A percentile compares a stretch with the other conserved stretches of the same genome.
These are phyloP conservation scores for Meandrina meandrites DNA, from an alignment of 92 coral and sea anemone genomes.

Conservation along the genomic window DNA sequence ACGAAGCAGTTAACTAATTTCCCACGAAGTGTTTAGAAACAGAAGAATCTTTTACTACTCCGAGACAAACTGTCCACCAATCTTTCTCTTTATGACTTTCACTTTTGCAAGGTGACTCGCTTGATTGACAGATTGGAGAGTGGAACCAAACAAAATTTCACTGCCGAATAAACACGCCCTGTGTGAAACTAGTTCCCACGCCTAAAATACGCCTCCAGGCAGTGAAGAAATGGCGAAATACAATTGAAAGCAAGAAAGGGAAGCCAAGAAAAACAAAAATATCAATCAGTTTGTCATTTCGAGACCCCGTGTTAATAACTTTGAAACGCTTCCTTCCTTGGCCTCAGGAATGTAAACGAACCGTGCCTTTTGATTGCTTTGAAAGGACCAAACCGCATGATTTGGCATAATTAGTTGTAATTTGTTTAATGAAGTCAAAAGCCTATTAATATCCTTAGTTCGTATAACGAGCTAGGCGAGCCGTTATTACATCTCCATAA, in stretches of 20 bases:
- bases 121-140: slow-evolving; percentile 15
- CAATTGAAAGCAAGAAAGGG: not conserved
- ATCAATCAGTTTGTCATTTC: not conserved
- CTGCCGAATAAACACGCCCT: slow-evolving; percentile 3
- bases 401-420: slow-evolving; percentile 33
- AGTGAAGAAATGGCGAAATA: not conserved
- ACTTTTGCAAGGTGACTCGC: not conserved
- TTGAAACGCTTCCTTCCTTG: slow-evolving; percentile 8
- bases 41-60: not conserved
- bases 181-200: not conserved
- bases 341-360: slow-evolving; percentile 30
- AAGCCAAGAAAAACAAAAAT: slow-evolving; percentile 12
- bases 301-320: not conserved
- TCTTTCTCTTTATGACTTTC: not conserved
- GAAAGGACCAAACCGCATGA: slow-evolving; percentile 12
- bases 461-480: not conserved
- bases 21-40: not conserved
- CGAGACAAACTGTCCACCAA: not conserved
- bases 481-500: not conserved
- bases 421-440: slow-evolving; percentile 42
- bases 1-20: not conserved
- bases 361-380: slow-evolving; percentile 29
- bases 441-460: slow-evolving; percentile 22
- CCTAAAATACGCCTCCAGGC: not conserved
- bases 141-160: slow-evolving; percentile 11